A percentile compares a stretch with the other conserved stretches of the same genome.
These are phyloP conservation scores for Pseudonaja textilis DNA, from an alignment of 2,113 vertebrate species.

Conservation along the genomic window DNA sequence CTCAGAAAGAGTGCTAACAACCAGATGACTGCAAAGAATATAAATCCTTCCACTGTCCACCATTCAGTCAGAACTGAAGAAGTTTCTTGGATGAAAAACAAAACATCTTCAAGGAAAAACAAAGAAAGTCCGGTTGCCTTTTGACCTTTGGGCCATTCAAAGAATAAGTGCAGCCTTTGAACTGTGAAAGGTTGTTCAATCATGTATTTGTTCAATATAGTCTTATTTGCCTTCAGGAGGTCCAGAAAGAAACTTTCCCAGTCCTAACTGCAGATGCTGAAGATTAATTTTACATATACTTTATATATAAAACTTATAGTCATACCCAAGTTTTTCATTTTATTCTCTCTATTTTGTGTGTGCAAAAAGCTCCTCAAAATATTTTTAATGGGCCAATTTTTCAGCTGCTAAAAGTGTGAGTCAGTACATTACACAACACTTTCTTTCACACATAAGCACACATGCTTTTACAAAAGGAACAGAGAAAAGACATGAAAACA, in stretches of 20 bases:
- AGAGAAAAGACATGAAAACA: neutral
- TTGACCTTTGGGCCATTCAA: neutral
- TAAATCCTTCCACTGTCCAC: neutral
- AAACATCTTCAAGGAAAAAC: neutral
- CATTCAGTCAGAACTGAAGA: neutral
- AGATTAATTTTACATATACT: neutral
- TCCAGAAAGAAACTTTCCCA: neutral
- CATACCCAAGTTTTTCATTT: neutral
- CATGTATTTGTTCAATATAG: neutral
- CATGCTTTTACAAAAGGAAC: neutral
- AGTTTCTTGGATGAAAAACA: neutral
- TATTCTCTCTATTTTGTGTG: neutral
- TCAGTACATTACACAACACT: neutral
- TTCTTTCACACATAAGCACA: neutral
- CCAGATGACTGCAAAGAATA: neutral
- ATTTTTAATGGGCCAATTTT: neutral
- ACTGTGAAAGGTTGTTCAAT: neutral
- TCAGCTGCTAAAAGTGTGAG: neutral
- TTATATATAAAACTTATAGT: neutral
- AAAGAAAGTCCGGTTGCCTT: neutral
- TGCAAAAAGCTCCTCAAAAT: neutral
- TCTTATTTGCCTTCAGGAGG: neutral
- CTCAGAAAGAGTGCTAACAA: neutral
- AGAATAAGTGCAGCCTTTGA: neutral
- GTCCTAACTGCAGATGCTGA: neutral